Conservation (phyloP, 2,888 invertebrate species). For the Plebejus melissa region DNA sequence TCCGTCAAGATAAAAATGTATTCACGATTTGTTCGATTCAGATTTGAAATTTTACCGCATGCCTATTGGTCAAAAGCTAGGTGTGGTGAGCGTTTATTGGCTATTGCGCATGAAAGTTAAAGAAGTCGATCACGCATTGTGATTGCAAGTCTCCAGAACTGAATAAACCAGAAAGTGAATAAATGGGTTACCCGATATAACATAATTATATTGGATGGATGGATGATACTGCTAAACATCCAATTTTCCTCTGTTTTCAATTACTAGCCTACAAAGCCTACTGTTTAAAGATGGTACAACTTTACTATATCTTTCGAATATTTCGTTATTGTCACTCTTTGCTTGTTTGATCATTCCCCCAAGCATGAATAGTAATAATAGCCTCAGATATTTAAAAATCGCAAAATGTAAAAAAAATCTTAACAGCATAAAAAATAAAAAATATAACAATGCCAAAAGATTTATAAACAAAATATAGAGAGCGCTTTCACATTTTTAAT, state of each 20-base stretch:
- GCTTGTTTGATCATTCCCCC: not conserved
- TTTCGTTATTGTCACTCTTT: slow-evolving; percentile 6
- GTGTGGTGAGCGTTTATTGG: too few species aligned
- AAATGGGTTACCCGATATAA: too few species aligned
- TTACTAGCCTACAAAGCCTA: not conserved
- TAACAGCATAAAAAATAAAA: not conserved
- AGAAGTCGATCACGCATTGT: too few species aligned
- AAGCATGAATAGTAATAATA: not conserved
- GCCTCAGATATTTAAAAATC: not conserved
- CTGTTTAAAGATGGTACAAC: not conserved
- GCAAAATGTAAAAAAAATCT: not conserved
- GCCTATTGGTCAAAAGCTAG: too few species aligned
- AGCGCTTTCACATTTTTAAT: not conserved
- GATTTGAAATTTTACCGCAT: too few species aligned
- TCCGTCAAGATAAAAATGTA: not conserved
- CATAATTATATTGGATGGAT: too few species aligned
- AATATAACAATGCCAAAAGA: not conserved
- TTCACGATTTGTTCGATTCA: too few species aligned
- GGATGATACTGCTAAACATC: not conserved
- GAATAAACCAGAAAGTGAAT: too few species aligned
- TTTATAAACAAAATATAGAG: not conserved
- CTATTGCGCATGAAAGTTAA: too few species aligned
- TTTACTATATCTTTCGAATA: not conserved
- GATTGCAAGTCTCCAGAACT: too few species aligned
- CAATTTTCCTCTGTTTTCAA: not conserved